Evolutionary conservation across 1,140 invertebrate genomes (phyloP), one percentile per base, ranked within the genome.

Genomic region (Aleiodes sp.): DNA sequence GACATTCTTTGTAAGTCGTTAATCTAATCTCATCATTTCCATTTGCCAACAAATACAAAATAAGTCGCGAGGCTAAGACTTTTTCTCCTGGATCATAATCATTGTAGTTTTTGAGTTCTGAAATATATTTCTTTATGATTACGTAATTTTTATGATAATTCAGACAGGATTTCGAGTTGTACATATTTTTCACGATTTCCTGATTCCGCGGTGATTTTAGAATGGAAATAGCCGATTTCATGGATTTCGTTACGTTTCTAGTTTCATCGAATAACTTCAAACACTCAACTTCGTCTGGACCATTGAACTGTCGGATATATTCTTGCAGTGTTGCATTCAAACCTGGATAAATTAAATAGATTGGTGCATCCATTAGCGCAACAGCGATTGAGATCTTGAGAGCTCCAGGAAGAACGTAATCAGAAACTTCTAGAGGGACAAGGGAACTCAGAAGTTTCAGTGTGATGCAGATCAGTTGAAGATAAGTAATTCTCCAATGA

Each of bases 1-100:
- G 75, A 66, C 87, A 88, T 67, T 87, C 79, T 16, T 71, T 67
- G 64, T 88, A 89, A 19, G 78, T 84, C 24, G 79, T 72, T 65
- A 80, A 67, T 68, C 79, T 77, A 26, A 88, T 70, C 29, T 84
- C 79, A 2, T 70, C 35, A 24, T 86, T 79, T 33, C 57, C 70
- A 64, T 86, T 78, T 4, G 83, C 75, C 26, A 86, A 62, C 56
- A 86, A 72, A 60, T 66, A 64, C 4, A 84, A 52, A 21, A 78
- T 68, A 59, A 85, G 67, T 74, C 82, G 81, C 14, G 70, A 81
- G 12, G 72, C 75, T 28, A 74, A 57, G 14, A 71, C 61, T 57
- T 66, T 61, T 41, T 80, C 78, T 24, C 82, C 76, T 0, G 71
- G 60, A 57, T 64, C 73, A 29, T 71, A 69, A 56, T 14, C 39